Percentiles rank a stretch among this genome's conserved stretches.
These are phyloP conservation scores for Peromyscus nudipes DNA, from an alignment of 2,797 vertebrate species.

Conservation along the genomic window DNA sequence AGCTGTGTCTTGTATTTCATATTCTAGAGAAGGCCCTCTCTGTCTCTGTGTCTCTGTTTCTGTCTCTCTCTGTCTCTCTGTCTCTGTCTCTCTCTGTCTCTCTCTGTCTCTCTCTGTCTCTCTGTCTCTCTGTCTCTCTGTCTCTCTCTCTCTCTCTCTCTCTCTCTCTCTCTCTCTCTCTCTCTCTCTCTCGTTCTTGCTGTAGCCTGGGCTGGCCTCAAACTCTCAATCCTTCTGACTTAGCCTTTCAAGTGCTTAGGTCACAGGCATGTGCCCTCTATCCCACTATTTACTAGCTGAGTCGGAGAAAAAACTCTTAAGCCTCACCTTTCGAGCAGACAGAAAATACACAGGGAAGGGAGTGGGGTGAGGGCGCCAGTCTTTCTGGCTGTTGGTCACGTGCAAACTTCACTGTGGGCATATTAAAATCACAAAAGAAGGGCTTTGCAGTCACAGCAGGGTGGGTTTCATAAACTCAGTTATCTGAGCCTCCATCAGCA, in stretches of 20 bases:
- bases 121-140: neutral
- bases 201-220: neutral
- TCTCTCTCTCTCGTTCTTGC: neutral
- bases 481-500: constrained; percentile 1
- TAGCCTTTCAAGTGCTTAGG: neutral
- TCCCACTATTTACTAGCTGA: neutral
- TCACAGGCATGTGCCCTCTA: neutral
- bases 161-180: neutral
- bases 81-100: neutral
- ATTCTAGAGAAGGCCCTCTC: neutral
- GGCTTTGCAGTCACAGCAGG: neutral
- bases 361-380: rapidly evolving
- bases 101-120: too few relatives aligned
- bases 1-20: neutral
- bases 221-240: neutral
- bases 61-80: neutral
- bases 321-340: neutral
- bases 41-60: neutral
- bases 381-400: neutral
- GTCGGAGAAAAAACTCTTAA: neutral
- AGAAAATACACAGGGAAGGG: neutral
- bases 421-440: constrained; percentile 69
- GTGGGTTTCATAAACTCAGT: neutral
- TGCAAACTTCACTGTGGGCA: neutral
- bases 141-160: neutral